Evolutionary conservation across 2,797 vertebrate species (phyloP), one percentile per base, ranked within the genome.

Genomic region (Triplophysa yarkandensis): DNA sequence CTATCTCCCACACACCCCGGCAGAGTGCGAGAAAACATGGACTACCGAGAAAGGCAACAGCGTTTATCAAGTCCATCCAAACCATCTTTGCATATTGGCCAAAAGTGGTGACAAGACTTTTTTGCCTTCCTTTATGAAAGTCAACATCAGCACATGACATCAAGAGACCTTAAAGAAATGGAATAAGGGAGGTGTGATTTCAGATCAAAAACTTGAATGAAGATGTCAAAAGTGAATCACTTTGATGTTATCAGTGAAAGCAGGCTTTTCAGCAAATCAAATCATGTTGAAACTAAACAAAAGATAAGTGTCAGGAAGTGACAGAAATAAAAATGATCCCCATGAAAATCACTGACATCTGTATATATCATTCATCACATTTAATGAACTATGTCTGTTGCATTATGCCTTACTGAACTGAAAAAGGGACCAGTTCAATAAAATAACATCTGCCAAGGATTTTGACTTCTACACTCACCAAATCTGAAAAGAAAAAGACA

Each of bases 231-330:
- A 43, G 8, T 14, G 9, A 17, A 23, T 52, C 46, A 23, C 60
- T 72, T 72, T 55, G 71, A 64, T 43, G 34, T 64, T 43, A 34
- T 48, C 41, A 64, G n/a, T 43, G n/a, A 36, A 62, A 72, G 25
- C 30, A 27, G n/a, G 19, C n/a, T 6, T 19, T 11, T n/a, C 39
- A 19, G 48, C 39, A n/a, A 14, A 41, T 23, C 16, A 52, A 60
- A 55, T 43, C 62, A 72, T 34, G 25, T 52, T 27, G 55, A 63
- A 68, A 68, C 63, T 6, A 63, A 14, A 34, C 30, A n/a, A 10
- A 16, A 64, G 46, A 73, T n/a, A n/a, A n/a, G 1, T 21, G 23
- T 30, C 21, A 46, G 0, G 0, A 34, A 25, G 0, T 57, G 27
- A 44, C 17, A 50, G n/a, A 7, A 21, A 63, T 21, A 14, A 36